Percentiles rank a stretch among this genome's conserved stretches.
These are phyloP conservation scores for Dendrolimus punctatus DNA, from an alignment of 1,140 invertebrate species.

Conservation along the genomic window DNA sequence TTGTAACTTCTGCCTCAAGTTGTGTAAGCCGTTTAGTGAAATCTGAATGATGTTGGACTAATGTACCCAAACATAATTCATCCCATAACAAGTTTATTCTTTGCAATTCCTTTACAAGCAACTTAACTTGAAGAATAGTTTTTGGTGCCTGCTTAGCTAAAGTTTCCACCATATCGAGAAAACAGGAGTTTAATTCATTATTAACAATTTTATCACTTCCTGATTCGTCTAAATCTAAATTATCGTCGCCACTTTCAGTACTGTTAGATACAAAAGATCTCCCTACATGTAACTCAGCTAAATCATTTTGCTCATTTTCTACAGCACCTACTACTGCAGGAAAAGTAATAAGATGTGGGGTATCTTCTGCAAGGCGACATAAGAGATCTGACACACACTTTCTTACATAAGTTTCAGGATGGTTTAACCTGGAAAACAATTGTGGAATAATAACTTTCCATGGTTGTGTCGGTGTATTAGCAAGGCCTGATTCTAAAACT, in stretches of 20 bases:
- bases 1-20: slow-evolving; percentile 87
- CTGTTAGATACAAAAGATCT: slow-evolving; percentile 65
- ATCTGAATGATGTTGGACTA: slow-evolving; percentile 88
- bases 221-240: slow-evolving; percentile 69
- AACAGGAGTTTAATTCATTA: slow-evolving; percentile 76
- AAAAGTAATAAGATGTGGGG: slow-evolving; percentile 93
- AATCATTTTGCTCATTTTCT: slow-evolving; percentile 76
- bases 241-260: slow-evolving; percentile 68
- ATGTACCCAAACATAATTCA: slow-evolving; percentile 94
- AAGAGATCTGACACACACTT: slow-evolving; percentile 92
- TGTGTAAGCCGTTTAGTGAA: slow-evolving; percentile 83
- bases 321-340: slow-evolving; percentile 92
- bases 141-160: slow-evolving; percentile 85
- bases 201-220: slow-evolving; percentile 73
- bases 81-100: slow-evolving; percentile 96
- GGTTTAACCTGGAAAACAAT: slow-evolving; percentile 94
- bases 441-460: slow-evolving; percentile 98
- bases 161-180: slow-evolving; percentile 79
- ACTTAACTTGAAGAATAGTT: slow-evolving; percentile 90
- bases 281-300: slow-evolving; percentile 70
- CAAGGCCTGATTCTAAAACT: slow-evolving; percentile 88
- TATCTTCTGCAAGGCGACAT: slow-evolving; percentile 90
- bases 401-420: slow-evolving; percentile 93
- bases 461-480: slow-evolving; percentile 89
- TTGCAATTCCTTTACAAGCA: slow-evolving; percentile 91